A percentile compares a stretch with the other conserved stretches of the same genome.
Evolutionary conservation across 2,113 vertebrate species (phyloP).

Genomic region (Cyanoramphus novaezelandiae): DNA sequence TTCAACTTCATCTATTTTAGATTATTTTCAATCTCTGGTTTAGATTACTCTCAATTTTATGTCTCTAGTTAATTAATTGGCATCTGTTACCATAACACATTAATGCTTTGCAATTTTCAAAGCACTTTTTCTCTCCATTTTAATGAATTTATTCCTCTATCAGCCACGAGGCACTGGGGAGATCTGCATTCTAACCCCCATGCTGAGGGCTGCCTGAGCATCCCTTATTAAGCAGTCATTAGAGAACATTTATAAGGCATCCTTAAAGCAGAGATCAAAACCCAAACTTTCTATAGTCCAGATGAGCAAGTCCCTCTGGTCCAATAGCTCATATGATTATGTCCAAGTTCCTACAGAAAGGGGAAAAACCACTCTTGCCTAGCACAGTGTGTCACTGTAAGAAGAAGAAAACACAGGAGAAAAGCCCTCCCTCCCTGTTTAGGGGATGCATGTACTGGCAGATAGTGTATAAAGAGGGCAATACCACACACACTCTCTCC

Average conservation of each 20-base stretch:
- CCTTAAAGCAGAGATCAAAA: background rate
- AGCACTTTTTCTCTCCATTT: background rate
- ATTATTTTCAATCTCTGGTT: background rate
- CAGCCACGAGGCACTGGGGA: background rate
- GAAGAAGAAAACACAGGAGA: rapidly evolving
- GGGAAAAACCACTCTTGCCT: background rate
- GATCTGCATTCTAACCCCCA: background rate
- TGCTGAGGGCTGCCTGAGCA: background rate
- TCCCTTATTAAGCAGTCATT: background rate
- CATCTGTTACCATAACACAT: background rate
- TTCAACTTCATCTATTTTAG: background rate
- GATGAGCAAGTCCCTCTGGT: background rate
- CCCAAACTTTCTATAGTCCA: background rate
- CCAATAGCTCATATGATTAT: background rate
- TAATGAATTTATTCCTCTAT: background rate
- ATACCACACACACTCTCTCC: background rate
- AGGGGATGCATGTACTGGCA: rapidly evolving
- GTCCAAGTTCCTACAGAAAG: background rate
- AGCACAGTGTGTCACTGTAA: rapidly evolving
- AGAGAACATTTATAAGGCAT: background rate
- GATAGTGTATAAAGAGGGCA: background rate
- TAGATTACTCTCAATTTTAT: background rate
- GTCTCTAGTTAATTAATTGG: background rate
- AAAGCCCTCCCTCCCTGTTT: background rate
- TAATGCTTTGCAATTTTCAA: background rate